These are phyloP conservation scores for Chalcis sispes DNA, from an alignment of 2,888 invertebrate species.

Conservation along the genomic window DNA sequence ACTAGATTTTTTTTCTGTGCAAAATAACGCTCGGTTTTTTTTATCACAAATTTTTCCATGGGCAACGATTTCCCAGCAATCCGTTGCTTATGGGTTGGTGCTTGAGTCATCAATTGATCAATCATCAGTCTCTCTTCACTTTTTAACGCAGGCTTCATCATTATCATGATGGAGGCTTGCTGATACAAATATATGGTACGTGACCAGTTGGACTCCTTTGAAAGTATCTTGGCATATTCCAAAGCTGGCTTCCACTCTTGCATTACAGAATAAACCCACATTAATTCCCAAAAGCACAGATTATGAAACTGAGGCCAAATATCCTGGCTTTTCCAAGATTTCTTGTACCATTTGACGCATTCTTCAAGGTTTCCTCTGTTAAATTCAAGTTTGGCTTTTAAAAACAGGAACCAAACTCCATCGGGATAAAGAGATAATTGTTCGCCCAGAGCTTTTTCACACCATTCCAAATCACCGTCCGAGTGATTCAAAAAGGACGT, in stretches of 20 bases:
- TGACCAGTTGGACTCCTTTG: constrained; percentile 93
- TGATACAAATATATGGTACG: constrained; percentile 94
- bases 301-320: constrained; percentile 95
- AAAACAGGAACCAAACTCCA: constrained; percentile 94
- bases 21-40: constrained; percentile 87
- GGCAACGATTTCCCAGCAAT: constrained; percentile 98
- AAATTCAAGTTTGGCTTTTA: constrained; percentile 90
- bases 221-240: constrained; percentile 83
- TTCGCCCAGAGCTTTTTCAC: constrained; percentile 85
- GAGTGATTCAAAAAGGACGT: constrained; percentile 88
- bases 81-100: constrained; percentile 89
- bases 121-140: constrained; percentile 78
- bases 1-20: constrained; percentile 85
- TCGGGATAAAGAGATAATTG: constrained; percentile 86
- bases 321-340: constrained; percentile 88
- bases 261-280: constrained; percentile 89
- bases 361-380: constrained; percentile 86
- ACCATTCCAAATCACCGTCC: constrained; percentile 87
- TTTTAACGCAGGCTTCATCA: constrained; percentile 80
- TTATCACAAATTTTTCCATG: constrained; percentile 97
- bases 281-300: constrained; percentile 94
- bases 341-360: constrained; percentile 86
- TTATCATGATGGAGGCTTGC: constrained; percentile 88
- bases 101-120: constrained; percentile 84
- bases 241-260: constrained; percentile 88